Evolutionary conservation across 1,140 invertebrate genomes (phyloP), one percentile per base, ranked within the genome.

Genomic region (Solenopsis fugax): DNA sequence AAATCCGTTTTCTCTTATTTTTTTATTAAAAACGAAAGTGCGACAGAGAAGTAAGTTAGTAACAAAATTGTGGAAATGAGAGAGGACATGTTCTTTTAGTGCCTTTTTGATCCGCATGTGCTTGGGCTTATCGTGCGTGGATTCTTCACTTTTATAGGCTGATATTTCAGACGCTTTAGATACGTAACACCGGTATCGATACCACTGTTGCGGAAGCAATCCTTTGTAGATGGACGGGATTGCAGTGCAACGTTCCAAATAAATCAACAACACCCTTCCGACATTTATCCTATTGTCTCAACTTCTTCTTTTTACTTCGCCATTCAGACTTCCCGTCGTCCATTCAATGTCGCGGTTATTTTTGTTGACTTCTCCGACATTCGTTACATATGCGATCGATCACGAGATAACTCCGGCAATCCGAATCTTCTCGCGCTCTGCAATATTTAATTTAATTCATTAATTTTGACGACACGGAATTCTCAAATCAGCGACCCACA

Each of bases 321-420:
- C 21, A 58, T 75, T 84, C 56, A 82, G 41, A 60, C 13, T 73
- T 48, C 24, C 29, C 16, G 24, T 60, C 9, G 37, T 72, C 41
- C 54, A 84, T 84, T 84, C 80, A 75, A 84, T 84, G 69, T 9
- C 80, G 16, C 54, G 54, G 80, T 75, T 84, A 84, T 84, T 84
- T 84, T 75, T 37, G 69, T 75, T 84, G 69, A 41, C 41, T 60
- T 29, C 1, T 62, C 45, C 41, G 37, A 60, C 24, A n/a, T 12
- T 73, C 67, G 73, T 73, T 73, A 60, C 48, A 21, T 45, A 84
- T 84, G 69, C 80, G 9, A 84, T 84, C 69, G 80, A 84, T 84
- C n/a, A 18, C 67, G 4, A 21, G 41, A 13, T 56, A 73, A 75
- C 45, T 69, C 75, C 71, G 80, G 5, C 54, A 34, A 29, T 41